Evolutionary conservation across 2,113 vertebrate species (phyloP).

Genomic region (Aptenodytes patagonicus): DNA sequence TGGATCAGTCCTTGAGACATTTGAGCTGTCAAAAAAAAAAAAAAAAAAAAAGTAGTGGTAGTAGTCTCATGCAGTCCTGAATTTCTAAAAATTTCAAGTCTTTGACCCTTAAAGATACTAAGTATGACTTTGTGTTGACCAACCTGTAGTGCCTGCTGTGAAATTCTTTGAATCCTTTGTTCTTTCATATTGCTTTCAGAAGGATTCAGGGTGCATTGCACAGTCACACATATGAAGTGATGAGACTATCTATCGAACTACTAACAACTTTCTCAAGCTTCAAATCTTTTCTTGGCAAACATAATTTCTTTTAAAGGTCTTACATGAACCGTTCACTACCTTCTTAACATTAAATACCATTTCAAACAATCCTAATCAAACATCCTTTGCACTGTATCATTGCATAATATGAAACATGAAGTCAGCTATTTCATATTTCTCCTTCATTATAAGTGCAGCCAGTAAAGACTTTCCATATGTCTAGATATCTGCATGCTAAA

Average conservation of each 20-base stretch:
- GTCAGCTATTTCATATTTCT: background rate
- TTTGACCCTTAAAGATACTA: background rate
- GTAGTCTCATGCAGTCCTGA: background rate
- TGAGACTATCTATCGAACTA: background rate
- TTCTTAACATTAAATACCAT: background rate
- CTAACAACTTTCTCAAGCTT: background rate
- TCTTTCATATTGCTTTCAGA: background rate
- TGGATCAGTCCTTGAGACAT: background rate
- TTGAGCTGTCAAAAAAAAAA: background rate
- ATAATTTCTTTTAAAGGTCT: background rate
- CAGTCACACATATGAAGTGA: background rate
- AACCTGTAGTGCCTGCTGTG: accelerated
- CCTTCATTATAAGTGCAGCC: background rate
- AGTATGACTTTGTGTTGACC: background rate
- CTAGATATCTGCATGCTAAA: background rate
- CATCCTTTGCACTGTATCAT: background rate
- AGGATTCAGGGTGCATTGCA: background rate
- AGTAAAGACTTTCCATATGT: background rate
- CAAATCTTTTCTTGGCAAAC: background rate
- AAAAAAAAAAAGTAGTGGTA: background rate
- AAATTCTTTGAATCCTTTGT: background rate
- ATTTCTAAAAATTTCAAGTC: background rate
- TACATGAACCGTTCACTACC: background rate
- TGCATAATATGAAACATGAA: background rate
- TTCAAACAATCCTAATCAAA: background rate